A percentile compares a stretch with the other conserved stretches of the same genome.
phyloP scores from a whole-genome alignment of 1,140 invertebrate species.

The Eumeta japonica region DNA sequence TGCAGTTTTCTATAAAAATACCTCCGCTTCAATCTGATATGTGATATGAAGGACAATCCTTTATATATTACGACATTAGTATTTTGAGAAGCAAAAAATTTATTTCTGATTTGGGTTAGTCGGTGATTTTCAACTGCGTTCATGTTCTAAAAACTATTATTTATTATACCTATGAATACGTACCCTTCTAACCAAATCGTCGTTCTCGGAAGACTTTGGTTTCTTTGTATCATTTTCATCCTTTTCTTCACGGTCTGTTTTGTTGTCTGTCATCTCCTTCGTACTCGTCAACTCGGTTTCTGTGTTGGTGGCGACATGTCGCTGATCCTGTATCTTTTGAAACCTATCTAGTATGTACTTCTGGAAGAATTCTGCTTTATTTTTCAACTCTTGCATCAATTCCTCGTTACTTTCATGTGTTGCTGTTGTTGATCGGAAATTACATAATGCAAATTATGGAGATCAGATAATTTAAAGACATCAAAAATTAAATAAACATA shows the following conservation, averaged over 20 bases:
- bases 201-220: constrained; percentile 10
- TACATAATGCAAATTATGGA: no score
- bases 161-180: neutral
- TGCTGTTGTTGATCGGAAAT: constrained; percentile 19
- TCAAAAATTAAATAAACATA: no score
- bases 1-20: no score
- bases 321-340: constrained; percentile 29
- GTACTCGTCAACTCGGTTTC: constrained; percentile 9
- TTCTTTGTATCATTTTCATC: neutral
- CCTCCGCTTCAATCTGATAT: no score
- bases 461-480: no score
- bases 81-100: no score
- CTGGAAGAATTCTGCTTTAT: constrained; percentile 58
- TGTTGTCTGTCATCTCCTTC: neutral
- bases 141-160: no score
- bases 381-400: constrained; percentile 53
- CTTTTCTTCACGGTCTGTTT: neutral
- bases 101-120: no score
- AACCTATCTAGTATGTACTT: constrained; percentile 49
- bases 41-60: no score
- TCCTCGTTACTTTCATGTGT: constrained; percentile 49
- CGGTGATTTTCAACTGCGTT: no score
- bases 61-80: no score
- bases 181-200: constrained; percentile 32
- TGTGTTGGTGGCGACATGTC: constrained; percentile 32